phyloP scores from a whole-genome alignment of 1,140 invertebrate species.

The Drosophila neocordata region DNA sequence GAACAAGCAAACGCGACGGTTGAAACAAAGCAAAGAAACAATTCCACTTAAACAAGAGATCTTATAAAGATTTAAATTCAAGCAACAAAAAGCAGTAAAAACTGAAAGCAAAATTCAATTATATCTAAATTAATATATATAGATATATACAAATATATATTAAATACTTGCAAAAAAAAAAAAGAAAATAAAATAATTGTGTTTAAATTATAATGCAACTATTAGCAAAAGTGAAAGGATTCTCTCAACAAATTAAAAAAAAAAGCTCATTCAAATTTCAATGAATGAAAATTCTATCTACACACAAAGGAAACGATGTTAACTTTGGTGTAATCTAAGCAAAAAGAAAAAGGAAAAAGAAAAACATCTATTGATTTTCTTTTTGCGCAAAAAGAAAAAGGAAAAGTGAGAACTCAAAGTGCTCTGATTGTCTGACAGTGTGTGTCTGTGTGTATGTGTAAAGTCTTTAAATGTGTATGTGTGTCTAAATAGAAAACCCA shows the following conservation, averaged over 20 bases:
- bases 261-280: conserved; percentile 19
- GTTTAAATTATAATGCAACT: conserved; percentile 26
- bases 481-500: conserved; percentile 18
- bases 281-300: conserved; percentile 44
- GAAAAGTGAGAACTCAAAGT: conserved; percentile 23
- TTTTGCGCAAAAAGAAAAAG: conserved; percentile 28
- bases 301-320: conserved; percentile 46
- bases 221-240: conserved; percentile 50
- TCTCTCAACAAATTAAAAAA: neutral
- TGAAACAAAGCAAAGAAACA: conserved; percentile 46
- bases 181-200: conserved; percentile 15
- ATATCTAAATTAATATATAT: neutral
- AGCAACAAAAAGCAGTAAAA: conserved; percentile 14
- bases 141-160: neutral
- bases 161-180: neutral
- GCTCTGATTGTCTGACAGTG: conserved; percentile 4
- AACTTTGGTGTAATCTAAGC: conserved; percentile 36
- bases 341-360: conserved; percentile 23
- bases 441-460: conserved; percentile 14
- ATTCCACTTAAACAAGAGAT: conserved; percentile 26
- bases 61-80: conserved; percentile 23
- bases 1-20: conserved; percentile 83
- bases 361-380: conserved; percentile 63
- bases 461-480: neutral
- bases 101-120: conserved; percentile 3